These are phyloP conservation scores for Aphidoletes aphidimyza DNA, from an alignment of 2,888 invertebrate genomes.

Conservation along the genomic window DNA sequence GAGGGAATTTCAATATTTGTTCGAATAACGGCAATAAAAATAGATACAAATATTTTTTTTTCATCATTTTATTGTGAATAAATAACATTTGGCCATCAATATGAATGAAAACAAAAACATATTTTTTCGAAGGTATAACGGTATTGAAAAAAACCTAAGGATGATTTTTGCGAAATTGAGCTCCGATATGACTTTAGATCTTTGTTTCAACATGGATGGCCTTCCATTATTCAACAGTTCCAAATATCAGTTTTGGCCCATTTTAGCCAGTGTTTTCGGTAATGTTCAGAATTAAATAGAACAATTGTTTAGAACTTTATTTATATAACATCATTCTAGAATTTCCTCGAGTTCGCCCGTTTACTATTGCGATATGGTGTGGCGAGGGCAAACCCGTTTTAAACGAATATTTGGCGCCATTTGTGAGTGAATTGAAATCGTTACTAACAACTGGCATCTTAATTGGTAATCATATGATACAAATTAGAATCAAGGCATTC, in stretches of 20 bases:
- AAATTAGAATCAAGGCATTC: not conserved
- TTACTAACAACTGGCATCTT: not conserved
- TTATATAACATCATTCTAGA: no score
- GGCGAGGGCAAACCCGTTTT: not conserved
- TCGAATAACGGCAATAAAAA: no score
- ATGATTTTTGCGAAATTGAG: not conserved
- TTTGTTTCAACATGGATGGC: not conserved
- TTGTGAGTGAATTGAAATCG: not conserved
- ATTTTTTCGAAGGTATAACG: no score
- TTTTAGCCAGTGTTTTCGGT: not conserved
- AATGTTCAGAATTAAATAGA: not conserved
- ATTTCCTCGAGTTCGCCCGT: not conserved
- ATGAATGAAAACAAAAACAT: no score
- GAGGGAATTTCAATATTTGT: no score
- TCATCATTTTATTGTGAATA: no score
- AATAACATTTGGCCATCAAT: no score
- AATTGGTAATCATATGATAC: not conserved
- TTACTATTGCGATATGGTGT: not conserved
- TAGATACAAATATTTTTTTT: no score
- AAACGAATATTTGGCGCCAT: not conserved
- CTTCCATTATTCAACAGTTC: not conserved
- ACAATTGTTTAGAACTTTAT: not conserved
- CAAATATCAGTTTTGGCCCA: not conserved
- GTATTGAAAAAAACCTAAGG: not conserved
- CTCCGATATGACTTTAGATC: not conserved